Percentiles rank a stretch among this genome's conserved stretches.
phyloP scores from a whole-genome alignment of 1,140 invertebrate genomes.

The Gonioctena quinquepunctata region DNA sequence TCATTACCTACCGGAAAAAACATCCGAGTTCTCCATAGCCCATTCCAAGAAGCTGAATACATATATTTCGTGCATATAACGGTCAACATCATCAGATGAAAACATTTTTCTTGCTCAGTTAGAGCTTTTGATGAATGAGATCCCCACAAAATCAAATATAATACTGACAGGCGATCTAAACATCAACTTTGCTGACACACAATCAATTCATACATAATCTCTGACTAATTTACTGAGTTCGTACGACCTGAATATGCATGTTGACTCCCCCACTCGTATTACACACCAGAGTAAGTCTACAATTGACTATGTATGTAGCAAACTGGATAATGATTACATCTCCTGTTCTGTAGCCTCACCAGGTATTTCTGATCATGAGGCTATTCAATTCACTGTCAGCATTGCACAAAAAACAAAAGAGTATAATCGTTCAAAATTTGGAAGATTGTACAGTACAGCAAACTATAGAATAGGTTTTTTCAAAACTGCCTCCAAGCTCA shows the following conservation, averaged over 20 bases:
- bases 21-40: not conserved
- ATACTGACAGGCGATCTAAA: not conserved
- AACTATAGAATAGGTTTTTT: no score
- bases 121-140: not conserved
- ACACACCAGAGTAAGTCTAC: not conserved
- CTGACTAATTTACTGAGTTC: not conserved
- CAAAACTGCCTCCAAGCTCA: no score
- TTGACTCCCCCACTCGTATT: not conserved
- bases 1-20: not conserved
- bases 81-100: not conserved
- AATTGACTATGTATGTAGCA: no score
- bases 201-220: not conserved
- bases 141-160: not conserved
- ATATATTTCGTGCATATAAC: not conserved
- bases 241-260: not conserved
- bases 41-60: not conserved
- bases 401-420: no score
- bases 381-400: no score
- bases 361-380: no score
- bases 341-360: no score
- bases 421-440: no score
- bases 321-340: no score
- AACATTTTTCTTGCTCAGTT: not conserved
- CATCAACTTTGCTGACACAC: not conserved
- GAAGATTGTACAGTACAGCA: no score